phyloP scores from a whole-genome alignment of 2,113 vertebrate genomes.

The Aegotheles bennettii region DNA sequence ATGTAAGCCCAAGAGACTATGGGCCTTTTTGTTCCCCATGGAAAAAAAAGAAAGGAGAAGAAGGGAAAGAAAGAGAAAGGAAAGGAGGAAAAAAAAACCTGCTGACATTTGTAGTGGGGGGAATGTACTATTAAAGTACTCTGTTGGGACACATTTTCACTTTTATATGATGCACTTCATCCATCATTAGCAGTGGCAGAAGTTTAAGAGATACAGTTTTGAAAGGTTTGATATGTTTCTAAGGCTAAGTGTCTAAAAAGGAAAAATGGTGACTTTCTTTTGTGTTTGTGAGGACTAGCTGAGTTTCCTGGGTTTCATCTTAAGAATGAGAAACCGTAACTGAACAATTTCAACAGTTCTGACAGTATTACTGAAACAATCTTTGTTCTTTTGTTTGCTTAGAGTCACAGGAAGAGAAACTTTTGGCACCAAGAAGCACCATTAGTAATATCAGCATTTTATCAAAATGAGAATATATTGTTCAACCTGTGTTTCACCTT shows the following conservation, averaged over 20 bases:
- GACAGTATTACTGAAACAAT: neutral
- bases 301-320: neutral
- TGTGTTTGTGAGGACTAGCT: neutral
- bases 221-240: neutral
- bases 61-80: neutral
- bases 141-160: neutral
- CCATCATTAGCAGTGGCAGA: neutral
- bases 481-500: neutral
- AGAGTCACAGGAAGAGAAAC: neutral
- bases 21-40: rapidly evolving
- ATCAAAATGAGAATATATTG: neutral
- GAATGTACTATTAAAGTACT: neutral
- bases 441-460: neutral
- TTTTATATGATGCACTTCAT: neutral
- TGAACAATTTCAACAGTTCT: constrained; percentile 14
- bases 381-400: neutral
- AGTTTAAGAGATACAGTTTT: neutral
- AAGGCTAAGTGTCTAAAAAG: neutral
- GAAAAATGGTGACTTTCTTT: neutral
- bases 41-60: neutral
- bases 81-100: neutral
- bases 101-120: neutral
- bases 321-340: neutral
- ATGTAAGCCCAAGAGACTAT: neutral
- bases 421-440: neutral